Evolutionary conservation across 2,888 invertebrate species (phyloP).

Genomic region (Leptopilina syphax): DNA sequence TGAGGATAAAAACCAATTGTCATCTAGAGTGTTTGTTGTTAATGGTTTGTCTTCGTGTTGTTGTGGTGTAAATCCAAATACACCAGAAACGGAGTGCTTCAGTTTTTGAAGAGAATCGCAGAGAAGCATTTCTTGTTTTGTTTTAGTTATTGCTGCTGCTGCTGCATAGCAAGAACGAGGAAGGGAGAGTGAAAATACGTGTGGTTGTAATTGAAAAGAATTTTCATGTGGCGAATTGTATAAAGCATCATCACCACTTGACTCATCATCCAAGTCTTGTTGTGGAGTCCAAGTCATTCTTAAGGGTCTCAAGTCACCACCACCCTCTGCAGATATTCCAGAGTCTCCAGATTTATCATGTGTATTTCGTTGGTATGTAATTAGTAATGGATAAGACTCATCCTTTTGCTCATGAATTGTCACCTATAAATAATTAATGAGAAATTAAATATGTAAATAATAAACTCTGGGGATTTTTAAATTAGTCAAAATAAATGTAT

Average conservation of each 20-base stretch:
- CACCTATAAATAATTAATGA: too few species aligned
- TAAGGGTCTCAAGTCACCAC: constrained; percentile 70
- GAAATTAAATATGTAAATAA: too few species aligned
- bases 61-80: constrained; percentile 78
- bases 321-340: constrained; percentile 88
- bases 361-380: constrained; percentile 76
- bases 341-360: constrained; percentile 90
- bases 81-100: constrained; percentile 84
- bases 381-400: constrained; percentile 75
- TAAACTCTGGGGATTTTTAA: too few species aligned
- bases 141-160: constrained; percentile 59
- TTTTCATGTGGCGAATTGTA: constrained; percentile 68
- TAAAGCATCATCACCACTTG: constrained; percentile 70
- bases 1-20: constrained; percentile 90
- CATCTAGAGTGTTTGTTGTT: constrained; percentile 75
- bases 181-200: constrained; percentile 87
- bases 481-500: constrained; percentile 39
- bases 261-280: constrained; percentile 88
- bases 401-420: too few species aligned
- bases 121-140: constrained; percentile 76
- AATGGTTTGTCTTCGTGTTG: constrained; percentile 78
- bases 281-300: constrained; percentile 88
- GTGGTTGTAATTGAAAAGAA: constrained; percentile 77
- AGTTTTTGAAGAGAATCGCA: constrained; percentile 85
- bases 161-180: constrained; percentile 76